These are phyloP conservation scores for Petrocephalus sullivani DNA, from an alignment of 2,797 vertebrate species.

Conservation along the genomic window DNA sequence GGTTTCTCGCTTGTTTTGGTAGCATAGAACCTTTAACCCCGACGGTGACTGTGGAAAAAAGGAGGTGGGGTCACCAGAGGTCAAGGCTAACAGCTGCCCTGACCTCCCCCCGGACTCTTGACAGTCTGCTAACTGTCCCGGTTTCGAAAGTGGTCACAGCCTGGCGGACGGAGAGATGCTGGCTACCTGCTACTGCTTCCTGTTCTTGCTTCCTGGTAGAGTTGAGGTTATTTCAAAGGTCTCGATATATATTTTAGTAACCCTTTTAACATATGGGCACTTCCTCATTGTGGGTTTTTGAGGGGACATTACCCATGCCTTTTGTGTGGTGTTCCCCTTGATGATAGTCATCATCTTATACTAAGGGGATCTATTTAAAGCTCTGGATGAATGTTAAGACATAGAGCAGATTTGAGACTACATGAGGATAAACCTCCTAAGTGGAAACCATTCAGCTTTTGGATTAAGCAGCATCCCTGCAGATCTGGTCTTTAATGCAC, in stretches of 20 bases:
- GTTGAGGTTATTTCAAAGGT: not conserved
- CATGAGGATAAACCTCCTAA: not conserved
- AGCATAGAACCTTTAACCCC: not conserved
- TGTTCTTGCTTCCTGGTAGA: not conserved
- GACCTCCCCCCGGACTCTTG: not conserved
- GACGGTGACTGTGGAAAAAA: not conserved
- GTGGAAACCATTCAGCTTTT: slow-evolving; percentile 7
- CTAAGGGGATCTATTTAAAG: not conserved
- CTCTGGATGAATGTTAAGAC: not conserved
- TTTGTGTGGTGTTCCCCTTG: not conserved
- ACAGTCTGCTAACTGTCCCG: not conserved
- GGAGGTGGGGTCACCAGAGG: not conserved
- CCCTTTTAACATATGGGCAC: not conserved
- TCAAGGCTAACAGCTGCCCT: not conserved
- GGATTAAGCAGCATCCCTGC: not conserved
- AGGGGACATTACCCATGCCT: not conserved
- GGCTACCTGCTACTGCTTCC: not conserved
- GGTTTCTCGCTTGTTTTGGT: not conserved
- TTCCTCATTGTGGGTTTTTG: not conserved
- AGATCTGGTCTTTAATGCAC: not conserved
- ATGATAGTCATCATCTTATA: not conserved
- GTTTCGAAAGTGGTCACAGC: not conserved
- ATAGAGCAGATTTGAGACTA: not conserved
- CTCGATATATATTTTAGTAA: not conserved
- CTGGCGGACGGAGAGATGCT: not conserved